Evolutionary conservation across 1,140 invertebrate genomes (phyloP).

Genomic region (Caenorhabditis brenneri): DNA sequence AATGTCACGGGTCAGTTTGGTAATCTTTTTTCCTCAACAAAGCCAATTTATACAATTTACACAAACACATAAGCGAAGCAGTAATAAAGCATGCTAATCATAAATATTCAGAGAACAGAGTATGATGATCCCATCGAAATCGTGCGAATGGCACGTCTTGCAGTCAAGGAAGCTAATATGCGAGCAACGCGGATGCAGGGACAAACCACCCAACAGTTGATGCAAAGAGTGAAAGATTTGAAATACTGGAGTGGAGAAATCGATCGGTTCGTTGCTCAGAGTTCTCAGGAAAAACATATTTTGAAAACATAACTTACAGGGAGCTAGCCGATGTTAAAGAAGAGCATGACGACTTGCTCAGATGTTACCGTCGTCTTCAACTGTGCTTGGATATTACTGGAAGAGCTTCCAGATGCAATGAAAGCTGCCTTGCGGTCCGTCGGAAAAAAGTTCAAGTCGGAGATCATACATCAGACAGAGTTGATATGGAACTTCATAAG

Average conservation of each 20-base stretch:
- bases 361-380: slow-evolving; percentile 61
- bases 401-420: slow-evolving; percentile 61
- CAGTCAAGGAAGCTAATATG: slow-evolving; percentile 67
- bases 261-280: slow-evolving; percentile 51
- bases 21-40: neutral
- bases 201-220: slow-evolving; percentile 66
- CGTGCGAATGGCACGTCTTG: slow-evolving; percentile 61
- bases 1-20: slow-evolving; percentile 48
- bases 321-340: slow-evolving; percentile 65
- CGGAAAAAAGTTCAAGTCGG: slow-evolving; percentile 66
- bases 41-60: neutral
- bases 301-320: slow-evolving; percentile 35
- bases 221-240: slow-evolving; percentile 66
- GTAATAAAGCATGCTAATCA: neutral
- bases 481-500: slow-evolving; percentile 62
- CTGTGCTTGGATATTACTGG: slow-evolving; percentile 59
- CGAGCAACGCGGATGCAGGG: slow-evolving; percentile 63
- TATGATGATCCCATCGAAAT: slow-evolving; percentile 66
- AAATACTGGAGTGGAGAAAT: slow-evolving; percentile 69
- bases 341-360: slow-evolving; percentile 63
- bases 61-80: neutral
- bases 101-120: slow-evolving; percentile 54
- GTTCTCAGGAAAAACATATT: neutral
- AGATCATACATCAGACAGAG: slow-evolving; percentile 59
- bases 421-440: slow-evolving; percentile 62